A percentile compares a stretch with the other conserved stretches of the same genome.
Evolutionary conservation across 2,797 vertebrate species (phyloP).

Genomic region (Cyprinodon diabolis): DNA sequence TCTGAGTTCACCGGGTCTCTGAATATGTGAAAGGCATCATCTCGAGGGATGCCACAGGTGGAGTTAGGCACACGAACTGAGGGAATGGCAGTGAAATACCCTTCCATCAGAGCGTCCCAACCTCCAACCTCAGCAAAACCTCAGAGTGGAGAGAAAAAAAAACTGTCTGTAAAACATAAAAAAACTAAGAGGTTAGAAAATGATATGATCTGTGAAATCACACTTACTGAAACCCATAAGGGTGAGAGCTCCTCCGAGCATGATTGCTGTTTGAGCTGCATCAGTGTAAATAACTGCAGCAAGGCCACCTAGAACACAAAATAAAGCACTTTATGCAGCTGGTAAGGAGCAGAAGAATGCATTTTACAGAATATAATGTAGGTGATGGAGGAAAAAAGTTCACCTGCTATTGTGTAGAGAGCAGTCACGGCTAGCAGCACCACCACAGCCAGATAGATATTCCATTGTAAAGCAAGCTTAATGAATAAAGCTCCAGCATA

Average conservation of each 20-base stretch:
- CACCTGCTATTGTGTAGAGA: constrained; percentile 93
- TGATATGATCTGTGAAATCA: background rate
- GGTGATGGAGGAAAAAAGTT: background rate
- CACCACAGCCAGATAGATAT: constrained; percentile 90
- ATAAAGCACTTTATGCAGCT: background rate
- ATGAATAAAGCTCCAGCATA: constrained; percentile 97
- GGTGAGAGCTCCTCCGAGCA: constrained; percentile 88
- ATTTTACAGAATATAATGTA: background rate
- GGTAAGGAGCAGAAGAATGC: background rate
- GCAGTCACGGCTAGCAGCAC: constrained; percentile 89
- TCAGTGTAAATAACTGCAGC: constrained; percentile 98
- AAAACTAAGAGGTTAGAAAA: background rate
- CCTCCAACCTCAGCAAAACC: constrained; percentile 91
- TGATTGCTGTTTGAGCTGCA: constrained; percentile 90
- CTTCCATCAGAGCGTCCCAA: constrained; percentile 83
- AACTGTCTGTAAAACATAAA: constrained; percentile 2
- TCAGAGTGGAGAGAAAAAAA: constrained; percentile 47
- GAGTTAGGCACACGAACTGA: constrained; percentile 83
- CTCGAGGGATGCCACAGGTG: constrained; percentile 90
- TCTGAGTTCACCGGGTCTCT: constrained; percentile 91
- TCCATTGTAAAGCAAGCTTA: constrained; percentile 91
- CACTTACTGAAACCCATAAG: constrained; percentile 96
- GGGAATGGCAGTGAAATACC: constrained; percentile 87
- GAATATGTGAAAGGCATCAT: constrained; percentile 93
- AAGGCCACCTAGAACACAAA: constrained; percentile 87